Evolutionary conservation across 2,113 vertebrate genomes (phyloP), one percentile per base, ranked within the genome.

Genomic region (western clawed frog (Xenopus tropicalis)): DNA sequence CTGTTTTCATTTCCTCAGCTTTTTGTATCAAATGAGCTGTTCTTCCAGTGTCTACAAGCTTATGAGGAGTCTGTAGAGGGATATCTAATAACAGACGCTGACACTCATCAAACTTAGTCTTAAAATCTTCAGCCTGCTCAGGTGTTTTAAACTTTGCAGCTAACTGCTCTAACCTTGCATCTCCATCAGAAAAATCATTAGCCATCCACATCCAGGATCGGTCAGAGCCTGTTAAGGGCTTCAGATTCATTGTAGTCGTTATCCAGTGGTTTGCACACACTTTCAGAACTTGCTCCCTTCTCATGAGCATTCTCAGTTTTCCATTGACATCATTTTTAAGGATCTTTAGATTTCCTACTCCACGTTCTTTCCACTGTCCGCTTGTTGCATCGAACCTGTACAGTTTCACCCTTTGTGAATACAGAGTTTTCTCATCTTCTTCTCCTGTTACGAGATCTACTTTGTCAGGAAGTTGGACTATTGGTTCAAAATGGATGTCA

Each of bases 191-290:
- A 75, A 96, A 98, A 78, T 99, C 97, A 82, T 80, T 98, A 13
- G 97, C 97, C 80, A 96, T 77, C 97, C 97, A 99, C 80, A 97
- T 94, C 97, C 95, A 99, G 0, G 97, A 95, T 80, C 93, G 93
- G 71, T 99, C 97, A 19, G 97, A 99, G 2, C 94, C 96, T 58
- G 94, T 90, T 1, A 99, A 87, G 1, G 92, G 95, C 78, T 99
- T 98, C 22, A 99, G 85, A 71, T 97, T 98, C 97, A 98, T 99
- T 0, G 94, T 98, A 65, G 97, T 99, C 0, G 94, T 99, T 83
- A 99, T 99, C 94, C 94, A 97, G 76, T 99, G 97, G 86, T 99
- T 99, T 4, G 97, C 97, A 73, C 97, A 99, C 7, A 99, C 97
- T 80, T 99, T 99, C 14, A 99, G 80, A 19, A 99, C 97, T 79